Evolutionary conservation across 2,888 invertebrate species (phyloP), one percentile per base, ranked within the genome.

Genomic region (Chironomus riparius): DNA sequence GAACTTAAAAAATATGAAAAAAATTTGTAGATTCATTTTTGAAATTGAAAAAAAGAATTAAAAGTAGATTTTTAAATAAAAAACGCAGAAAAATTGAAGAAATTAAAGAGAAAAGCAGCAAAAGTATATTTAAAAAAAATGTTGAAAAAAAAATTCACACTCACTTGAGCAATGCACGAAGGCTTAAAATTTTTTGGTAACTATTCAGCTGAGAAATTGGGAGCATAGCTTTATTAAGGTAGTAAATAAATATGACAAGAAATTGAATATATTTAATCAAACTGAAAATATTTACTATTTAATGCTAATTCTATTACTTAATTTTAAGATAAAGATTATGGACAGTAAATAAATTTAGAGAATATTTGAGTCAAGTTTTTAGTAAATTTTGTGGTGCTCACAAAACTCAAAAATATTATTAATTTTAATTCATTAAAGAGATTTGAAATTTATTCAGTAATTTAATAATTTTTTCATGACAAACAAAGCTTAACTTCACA

Each of bases 211-310:
- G 85, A 85, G 21, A 65, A 83, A 83, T 87, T 84, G 87, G 88
- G 88, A 86, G 86, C 87, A 88, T 87, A 89, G 89, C 88, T 89
- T 89, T 89, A 88, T 88, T 83, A 88, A 86, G 80, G 80, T 72
- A 74, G 74, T 62, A 24, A 72, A 61, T 24, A 50, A 56, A 24
- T 38, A 7, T n/a, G n/a, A 68, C 10, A 38, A 38, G 38, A 74
- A 62, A 62, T 47, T 73, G 24, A 74, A 74, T 74, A 18, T 24
- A 65, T 21, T 24, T 21, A 65, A 21, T 24, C 24, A 65, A 24
- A 24, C 62, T 65, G 65, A 24, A 65, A 56, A 56, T 56, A 56
- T 56, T 56, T 38, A 38, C 56, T 56, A 65, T 65, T 65, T 65
- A 65, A 21, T 21, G 22, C n/a, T 56, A 65, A 65, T 38, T 38